Evolutionary conservation across 2,888 invertebrate species (phyloP), one percentile per base, ranked within the genome.

Genomic region (Sesia bembeciformis): DNA sequence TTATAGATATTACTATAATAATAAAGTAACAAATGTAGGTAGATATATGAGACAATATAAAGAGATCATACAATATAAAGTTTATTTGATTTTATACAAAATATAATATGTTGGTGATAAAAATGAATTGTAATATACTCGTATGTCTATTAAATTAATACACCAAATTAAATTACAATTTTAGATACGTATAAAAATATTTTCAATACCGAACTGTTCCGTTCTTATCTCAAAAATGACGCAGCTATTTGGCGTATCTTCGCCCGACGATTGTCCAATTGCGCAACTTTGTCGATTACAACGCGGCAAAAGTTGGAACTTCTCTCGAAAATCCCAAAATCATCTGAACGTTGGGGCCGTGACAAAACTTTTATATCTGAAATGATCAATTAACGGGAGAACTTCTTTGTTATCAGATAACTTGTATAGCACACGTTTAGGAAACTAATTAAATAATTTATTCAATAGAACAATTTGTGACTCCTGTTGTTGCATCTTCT

Each of bases 271-370:
- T 78, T 74, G 73, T 80, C 69, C 76, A 74, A 80, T 76, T 72
- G 72, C 70, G 57, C 64, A 83, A 83, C 74, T 83, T 81, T 59
- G 69, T 65, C 79, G 70, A 83, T 82, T 81, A 79, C 69, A 74
- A 74, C 66, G 56, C 72, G 74, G 65, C 62, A 61, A 23, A 71
- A 77, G 71, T 74, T 72, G 60, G 64, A 64, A 68, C 74, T 76
- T 70, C 67, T 68, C 65, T 64, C 62, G 64, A 63, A 67, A 72
- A 70, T 66, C 60, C 62, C 67, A 63, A 62, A 67, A 63, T 66
- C 60, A 53, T 60, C 61, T 59, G 23, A 23, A 23, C 23, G 53
- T 60, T 56, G 57, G 60, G 60, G 68, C 67, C 67, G 55, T 73
- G 76, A 77, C 78, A 76, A 78, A 78, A 79, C 65, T 79, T 65